Conservation (phyloP, 1,140 invertebrate genomes). For the Musca domestica region DNA sequence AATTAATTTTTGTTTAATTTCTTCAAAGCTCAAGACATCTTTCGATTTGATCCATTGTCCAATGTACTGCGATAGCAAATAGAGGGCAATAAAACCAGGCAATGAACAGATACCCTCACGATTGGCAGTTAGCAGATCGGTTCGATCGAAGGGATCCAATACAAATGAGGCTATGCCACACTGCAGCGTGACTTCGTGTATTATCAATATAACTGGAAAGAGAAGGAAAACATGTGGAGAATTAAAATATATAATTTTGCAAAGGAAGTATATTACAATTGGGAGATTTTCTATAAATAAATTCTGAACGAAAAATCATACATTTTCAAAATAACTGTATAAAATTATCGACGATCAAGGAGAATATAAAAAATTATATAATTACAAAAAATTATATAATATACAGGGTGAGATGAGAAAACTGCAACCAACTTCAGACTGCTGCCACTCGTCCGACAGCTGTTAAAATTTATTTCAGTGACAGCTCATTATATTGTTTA, state of each 20-base stretch:
- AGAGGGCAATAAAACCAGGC: constrained; percentile 80
- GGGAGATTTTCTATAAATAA: no score
- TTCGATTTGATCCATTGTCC: constrained; percentile 62
- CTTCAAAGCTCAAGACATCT: constrained; percentile 36
- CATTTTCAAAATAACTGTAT: no score
- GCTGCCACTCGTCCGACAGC: no score
- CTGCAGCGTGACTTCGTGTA: constrained; percentile 71
- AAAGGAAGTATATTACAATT: no score
- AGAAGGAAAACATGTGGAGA: neutral
- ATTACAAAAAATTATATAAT: no score
- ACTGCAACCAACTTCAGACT: no score
- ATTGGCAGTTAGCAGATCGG: constrained; percentile 75
- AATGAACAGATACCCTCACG: constrained; percentile 85
- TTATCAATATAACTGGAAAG: constrained; percentile 54
- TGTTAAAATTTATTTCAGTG: no score
- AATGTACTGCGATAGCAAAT: constrained; percentile 70
- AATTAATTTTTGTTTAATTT: constrained; percentile 38
- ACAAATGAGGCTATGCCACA: constrained; percentile 70
- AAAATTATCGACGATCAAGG: no score
- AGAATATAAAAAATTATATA: no score
- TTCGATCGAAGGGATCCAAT: constrained; percentile 59
- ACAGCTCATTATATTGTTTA: no score
- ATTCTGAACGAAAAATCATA: no score
- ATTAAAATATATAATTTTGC: neutral
- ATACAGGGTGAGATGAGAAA: no score